phyloP scores from a whole-genome alignment of 2,888 invertebrate genomes.

The Microplitis deprimator region DNA sequence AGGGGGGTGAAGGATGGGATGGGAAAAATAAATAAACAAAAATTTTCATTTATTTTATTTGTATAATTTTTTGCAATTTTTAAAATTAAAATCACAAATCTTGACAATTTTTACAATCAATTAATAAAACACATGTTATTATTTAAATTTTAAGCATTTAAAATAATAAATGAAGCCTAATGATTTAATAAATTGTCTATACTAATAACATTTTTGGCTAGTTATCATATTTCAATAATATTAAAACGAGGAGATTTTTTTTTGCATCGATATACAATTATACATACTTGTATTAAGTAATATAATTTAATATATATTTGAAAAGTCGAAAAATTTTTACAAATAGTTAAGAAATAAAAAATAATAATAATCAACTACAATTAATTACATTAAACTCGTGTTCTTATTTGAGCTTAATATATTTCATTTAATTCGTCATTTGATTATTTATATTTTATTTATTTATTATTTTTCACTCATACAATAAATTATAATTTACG shows the following conservation, averaged over 20 bases:
- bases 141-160: neutral
- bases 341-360: constrained; percentile 21
- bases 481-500: neutral
- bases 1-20: neutral
- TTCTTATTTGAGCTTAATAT: neutral
- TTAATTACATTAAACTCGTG: neutral
- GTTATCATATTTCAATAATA: constrained; percentile 60
- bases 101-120: neutral
- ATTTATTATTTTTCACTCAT: neutral
- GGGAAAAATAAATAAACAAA: constrained; percentile 7
- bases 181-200: constrained; percentile 36
- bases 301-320: constrained; percentile 15
- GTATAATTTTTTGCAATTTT: constrained; percentile 16
- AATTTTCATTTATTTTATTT: constrained; percentile 18
- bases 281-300: neutral
- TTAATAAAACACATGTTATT: neutral
- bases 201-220: constrained; percentile 58
- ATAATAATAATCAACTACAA: neutral
- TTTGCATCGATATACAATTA: neutral
- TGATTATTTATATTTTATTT: neutral
- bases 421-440: neutral
- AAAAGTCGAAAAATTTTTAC: constrained; percentile 33
- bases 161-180: constrained; percentile 22
- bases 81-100: neutral
- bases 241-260: constrained; percentile 64